A percentile compares a stretch with the other conserved stretches of the same genome.
These are phyloP conservation scores for Hesperophylax magnus DNA, from an alignment of 1,140 invertebrate species.

Conservation along the genomic window DNA sequence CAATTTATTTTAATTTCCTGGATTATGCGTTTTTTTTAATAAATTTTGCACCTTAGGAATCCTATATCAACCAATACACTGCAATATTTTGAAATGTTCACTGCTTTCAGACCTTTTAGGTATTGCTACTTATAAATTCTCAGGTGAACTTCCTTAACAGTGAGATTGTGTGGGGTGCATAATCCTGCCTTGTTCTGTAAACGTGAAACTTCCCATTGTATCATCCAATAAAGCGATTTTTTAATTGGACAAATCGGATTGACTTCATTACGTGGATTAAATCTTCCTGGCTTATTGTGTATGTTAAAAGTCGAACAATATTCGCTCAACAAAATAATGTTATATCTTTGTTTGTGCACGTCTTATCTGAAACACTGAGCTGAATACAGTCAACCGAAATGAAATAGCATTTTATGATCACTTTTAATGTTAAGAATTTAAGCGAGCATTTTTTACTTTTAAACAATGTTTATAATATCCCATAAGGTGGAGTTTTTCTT, in stretches of 20 bases:
- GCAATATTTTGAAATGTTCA: no score
- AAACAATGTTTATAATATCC: no score
- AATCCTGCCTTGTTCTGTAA: constrained; percentile 11
- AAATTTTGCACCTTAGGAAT: no score
- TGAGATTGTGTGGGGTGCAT: background rate
- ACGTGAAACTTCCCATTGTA: constrained; percentile 44
- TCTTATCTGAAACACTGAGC: background rate
- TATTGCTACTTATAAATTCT: constrained; percentile 40
- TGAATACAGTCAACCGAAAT: no score
- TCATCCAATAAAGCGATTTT: constrained; percentile 58
- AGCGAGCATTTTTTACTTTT: no score
- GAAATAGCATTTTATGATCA: no score
- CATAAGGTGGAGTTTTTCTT: no score
- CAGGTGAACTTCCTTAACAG: constrained; percentile 19
- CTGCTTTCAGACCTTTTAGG: no score
- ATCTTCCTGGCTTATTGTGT: constrained; percentile 28
- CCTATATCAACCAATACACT: no score
- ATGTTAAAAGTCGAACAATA: background rate
- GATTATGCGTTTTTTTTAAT: no score
- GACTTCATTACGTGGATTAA: constrained; percentile 61
- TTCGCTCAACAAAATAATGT: background rate
- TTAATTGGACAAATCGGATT: constrained; percentile 65
- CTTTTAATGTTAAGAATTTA: no score
- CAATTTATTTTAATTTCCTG: no score
- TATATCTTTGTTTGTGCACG: constrained; percentile 5